Base-by-base conservation (phyloP, 1,140 invertebrate species). In the Polypedilum vanderplanki region DNA sequence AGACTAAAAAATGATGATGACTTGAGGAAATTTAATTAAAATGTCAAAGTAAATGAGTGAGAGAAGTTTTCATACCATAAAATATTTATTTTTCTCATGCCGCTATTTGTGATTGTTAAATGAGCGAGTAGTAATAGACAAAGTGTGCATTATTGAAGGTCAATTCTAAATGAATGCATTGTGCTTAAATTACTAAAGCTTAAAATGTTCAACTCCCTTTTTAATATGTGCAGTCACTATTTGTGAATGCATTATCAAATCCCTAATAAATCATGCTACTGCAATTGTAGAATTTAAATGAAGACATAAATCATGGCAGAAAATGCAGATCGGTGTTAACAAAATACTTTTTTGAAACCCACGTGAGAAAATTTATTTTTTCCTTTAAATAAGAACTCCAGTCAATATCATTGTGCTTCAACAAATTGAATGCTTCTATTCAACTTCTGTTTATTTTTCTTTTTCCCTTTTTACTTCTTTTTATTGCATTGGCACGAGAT, bases 21-120 rank as follows among this genome's bases (percentile, higher is more conserved):
- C n/a, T 57, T 57, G 46, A 57, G 46, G 46, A 57, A 57, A 57
- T 57, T 57, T 57, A 57, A 57, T 57, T 57, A 15, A 57, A 57
- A 57, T 57, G 46, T 57, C 46, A 57, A n/a, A 57, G 46, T n/a
- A 57, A 57, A 57, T 3, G 12, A 57, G n/a, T 57, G 46, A 57
- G 12, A 57, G 46, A 57, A 57, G 12, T 57, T 15, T 57, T 15
- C 12, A 33, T 33, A 5, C 24, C 24, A 33, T 33, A 3, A 33
- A 33, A 33, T 33, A 33, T 57, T 57, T n/a, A 57, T 57, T 57
- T 12, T 57, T 57, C n/a, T 12, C 46, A n/a, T 12, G 46, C n/a
- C 12, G 46, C 12, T 57, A n/a, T n/a, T 57, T 57, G 12, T 57
- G 46, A 57, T 57, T 57, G n/a, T 57, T 57, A 57, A 57, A 57